Percentiles rank a stretch among this genome's conserved stretches.
phyloP scores from a whole-genome alignment of 2,113 vertebrate genomes.

The Porphyrio hochstetteri region DNA sequence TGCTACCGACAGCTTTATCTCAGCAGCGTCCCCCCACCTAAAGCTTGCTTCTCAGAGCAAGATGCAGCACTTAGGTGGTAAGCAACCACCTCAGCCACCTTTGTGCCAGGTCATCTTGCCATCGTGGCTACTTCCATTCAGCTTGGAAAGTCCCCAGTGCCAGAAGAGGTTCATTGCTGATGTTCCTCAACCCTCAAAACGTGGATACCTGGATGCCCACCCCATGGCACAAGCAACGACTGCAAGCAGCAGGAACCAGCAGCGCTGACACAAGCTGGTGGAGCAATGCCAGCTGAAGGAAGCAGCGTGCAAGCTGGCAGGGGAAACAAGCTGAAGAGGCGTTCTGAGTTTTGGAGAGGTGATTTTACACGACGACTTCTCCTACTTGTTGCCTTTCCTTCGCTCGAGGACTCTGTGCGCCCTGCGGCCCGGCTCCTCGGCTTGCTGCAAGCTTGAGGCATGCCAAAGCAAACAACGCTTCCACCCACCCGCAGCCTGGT shows the following conservation, averaged over 20 bases:
- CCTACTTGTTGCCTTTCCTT: neutral
- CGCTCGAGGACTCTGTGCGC: neutral
- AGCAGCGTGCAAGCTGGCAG: neutral
- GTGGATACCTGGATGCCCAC: neutral
- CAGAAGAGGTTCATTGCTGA: neutral
- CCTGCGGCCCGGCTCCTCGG: neutral
- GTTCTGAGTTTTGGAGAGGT: fast-evolving
- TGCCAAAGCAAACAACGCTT: constrained; percentile 44
- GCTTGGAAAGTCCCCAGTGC: neutral
- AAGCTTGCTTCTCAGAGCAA: neutral
- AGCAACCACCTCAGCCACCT: neutral
- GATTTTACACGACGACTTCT: neutral
- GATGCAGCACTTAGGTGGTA: neutral
- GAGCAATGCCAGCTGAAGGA: neutral
- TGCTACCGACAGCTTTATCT: neutral
- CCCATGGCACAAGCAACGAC: neutral
- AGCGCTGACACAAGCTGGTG: neutral
- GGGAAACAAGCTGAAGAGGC: neutral
- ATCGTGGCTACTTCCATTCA: neutral
- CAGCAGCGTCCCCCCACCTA: neutral
- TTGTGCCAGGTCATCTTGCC: neutral
- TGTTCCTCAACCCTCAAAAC: neutral
- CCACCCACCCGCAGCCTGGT: neutral
- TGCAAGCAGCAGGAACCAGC: neutral
- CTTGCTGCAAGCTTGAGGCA: constrained; percentile 5